phyloP scores from a whole-genome alignment of 2,888 invertebrate species.

The Eutolmus rufibarbis region DNA sequence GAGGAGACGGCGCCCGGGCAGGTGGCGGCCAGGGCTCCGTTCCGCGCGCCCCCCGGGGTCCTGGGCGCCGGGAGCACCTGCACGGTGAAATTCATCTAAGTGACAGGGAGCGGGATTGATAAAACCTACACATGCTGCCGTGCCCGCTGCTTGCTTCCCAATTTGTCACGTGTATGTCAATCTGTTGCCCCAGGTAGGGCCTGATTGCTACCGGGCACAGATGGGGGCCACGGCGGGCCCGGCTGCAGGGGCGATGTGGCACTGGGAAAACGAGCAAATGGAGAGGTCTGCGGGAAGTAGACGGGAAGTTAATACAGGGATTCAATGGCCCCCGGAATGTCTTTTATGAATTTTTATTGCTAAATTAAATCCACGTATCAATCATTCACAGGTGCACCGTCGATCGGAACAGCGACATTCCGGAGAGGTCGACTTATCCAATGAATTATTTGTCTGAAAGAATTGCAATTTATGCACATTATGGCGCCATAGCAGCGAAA shows the following conservation, averaged over 20 bases:
- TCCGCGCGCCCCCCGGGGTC: not conserved
- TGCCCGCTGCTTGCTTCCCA: conserved; percentile 25
- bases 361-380: conserved; percentile 38
- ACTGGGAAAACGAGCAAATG: not conserved
- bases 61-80: not conserved
- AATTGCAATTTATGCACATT: conserved; percentile 20
- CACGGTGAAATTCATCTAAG: conserved; percentile 10
- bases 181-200: conserved; percentile 35
- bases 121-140: conserved; percentile 16
- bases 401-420: conserved; percentile 27
- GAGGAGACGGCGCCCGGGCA: not conserved
- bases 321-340: conserved; percentile 20
- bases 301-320: conserved; percentile 28
- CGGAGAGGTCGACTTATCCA: conserved; percentile 11
- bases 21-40: not conserved
- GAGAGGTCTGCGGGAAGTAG: not conserved
- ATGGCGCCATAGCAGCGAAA: not conserved
- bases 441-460: conserved; percentile 25
- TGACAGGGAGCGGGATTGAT: conserved; percentile 27
- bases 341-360: conserved; percentile 38
- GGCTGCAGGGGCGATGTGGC: not conserved
- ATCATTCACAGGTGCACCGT: conserved; percentile 40
- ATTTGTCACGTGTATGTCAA: conserved; percentile 41
- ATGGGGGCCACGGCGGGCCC: not conserved
- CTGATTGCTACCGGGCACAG: conserved; percentile 27